Conservation (phyloP, 2,113 vertebrate genomes). For the Morone saxatilis region DNA sequence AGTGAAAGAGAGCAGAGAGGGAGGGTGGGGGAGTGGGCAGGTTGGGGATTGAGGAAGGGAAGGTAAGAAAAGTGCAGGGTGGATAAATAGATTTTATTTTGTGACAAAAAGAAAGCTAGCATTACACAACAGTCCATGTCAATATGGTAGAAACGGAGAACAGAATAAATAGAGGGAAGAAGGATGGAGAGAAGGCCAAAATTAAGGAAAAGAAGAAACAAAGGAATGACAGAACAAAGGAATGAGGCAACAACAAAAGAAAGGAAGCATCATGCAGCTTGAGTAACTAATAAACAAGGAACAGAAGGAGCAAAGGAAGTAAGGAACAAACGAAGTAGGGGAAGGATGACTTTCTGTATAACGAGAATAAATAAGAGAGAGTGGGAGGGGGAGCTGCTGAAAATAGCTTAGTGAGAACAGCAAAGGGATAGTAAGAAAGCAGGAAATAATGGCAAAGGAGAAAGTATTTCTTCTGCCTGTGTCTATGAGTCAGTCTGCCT, state of each 20-base stretch:
- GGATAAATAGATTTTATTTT: slow-evolving; percentile 74
- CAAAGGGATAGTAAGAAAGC: slow-evolving; percentile 53
- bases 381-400: slow-evolving; percentile 44
- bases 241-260: slow-evolving; percentile 42
- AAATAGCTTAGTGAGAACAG: slow-evolving; percentile 60
- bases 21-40: slow-evolving; percentile 12
- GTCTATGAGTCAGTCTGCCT: slow-evolving; percentile 59
- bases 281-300: slow-evolving; percentile 44
- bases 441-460: slow-evolving; percentile 41
- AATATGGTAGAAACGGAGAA: slow-evolving; percentile 19
- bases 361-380: slow-evolving; percentile 46
- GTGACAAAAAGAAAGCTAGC: slow-evolving; percentile 60
- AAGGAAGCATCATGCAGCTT: slow-evolving; percentile 26
- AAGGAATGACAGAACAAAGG: slow-evolving; percentile 32
- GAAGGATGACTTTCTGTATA: slow-evolving; percentile 40
- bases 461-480: slow-evolving; percentile 49
- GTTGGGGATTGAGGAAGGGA: slow-evolving; percentile 30
- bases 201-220: slow-evolving; percentile 31
- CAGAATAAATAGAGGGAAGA: slow-evolving; percentile 10
- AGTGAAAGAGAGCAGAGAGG: slow-evolving; percentile 21
- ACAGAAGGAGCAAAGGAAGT: slow-evolving; percentile 47
- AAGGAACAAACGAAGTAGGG: slow-evolving; percentile 5
- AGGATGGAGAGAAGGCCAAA: slow-evolving; percentile 31
- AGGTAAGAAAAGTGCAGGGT: slow-evolving; percentile 48
- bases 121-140: slow-evolving; percentile 52